Evolutionary conservation across 2,113 vertebrate genomes (phyloP).

Genomic region (Halcyon malimbica): DNA sequence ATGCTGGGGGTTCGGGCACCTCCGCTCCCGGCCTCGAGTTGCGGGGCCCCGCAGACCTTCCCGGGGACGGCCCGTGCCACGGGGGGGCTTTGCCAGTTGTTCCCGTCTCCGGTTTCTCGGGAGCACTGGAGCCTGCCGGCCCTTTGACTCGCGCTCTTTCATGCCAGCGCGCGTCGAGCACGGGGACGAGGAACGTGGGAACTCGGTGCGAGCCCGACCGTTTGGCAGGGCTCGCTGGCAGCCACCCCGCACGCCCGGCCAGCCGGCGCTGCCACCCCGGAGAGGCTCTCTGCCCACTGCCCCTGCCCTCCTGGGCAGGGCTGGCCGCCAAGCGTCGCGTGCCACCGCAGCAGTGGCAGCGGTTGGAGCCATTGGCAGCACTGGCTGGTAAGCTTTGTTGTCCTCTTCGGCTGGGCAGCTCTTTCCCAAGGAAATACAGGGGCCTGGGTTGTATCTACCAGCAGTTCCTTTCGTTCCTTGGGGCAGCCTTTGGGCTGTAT

Average conservation of each 20-base stretch:
- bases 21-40: background rate
- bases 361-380: background rate
- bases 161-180: fast-evolving
- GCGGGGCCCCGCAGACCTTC: background rate
- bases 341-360: background rate
- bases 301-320: background rate
- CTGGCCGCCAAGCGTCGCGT: fast-evolving
- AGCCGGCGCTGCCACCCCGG: fast-evolving
- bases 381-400: background rate
- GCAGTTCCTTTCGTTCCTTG: background rate
- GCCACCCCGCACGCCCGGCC: fast-evolving
- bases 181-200: background rate
- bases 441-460: background rate
- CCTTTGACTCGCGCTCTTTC: background rate
- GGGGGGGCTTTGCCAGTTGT: constrained; percentile 1
- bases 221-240: background rate
- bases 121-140: constrained; percentile 13
- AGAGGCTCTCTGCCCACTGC: background rate
- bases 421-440: background rate
- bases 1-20: background rate
- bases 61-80: fast-evolving
- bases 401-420: background rate
- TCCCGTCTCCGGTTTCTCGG: constrained; percentile 36
- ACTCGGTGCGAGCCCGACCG: fast-evolving
- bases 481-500: background rate